A percentile compares a stretch with the other conserved stretches of the same genome.
These are phyloP conservation scores for Mastomys coucha DNA, from an alignment of 2,113 vertebrate species.

Conservation along the genomic window DNA sequence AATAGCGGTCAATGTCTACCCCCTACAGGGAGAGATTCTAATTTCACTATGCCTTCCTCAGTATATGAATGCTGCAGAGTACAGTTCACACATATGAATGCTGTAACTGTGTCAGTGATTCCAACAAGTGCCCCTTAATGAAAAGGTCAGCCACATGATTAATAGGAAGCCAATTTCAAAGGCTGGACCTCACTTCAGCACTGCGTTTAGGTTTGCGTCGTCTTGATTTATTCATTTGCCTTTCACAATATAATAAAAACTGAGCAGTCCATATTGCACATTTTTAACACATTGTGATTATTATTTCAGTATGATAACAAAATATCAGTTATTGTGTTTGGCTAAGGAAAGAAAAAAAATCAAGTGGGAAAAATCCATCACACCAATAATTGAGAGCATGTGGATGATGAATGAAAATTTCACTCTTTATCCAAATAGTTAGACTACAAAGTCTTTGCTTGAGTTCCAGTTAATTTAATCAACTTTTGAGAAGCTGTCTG, in stretches of 20 bases:
- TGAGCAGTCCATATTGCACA: not conserved
- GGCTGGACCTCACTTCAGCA: slow-evolving; percentile 66
- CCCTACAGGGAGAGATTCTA: slow-evolving; percentile 89
- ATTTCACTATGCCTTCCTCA: slow-evolving; percentile 83
- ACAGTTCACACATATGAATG: slow-evolving; percentile 62
- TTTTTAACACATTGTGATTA: not conserved
- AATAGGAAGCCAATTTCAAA: slow-evolving; percentile 81
- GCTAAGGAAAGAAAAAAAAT: slow-evolving; percentile 20
- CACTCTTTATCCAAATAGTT: slow-evolving; percentile 9
- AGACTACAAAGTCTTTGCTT: not conserved
- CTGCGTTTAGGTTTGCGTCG: slow-evolving; percentile 61
- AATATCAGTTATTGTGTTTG: slow-evolving; percentile 17
- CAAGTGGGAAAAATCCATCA: not conserved
- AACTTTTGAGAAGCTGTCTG: not conserved
- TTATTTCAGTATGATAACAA: slow-evolving; percentile 15
- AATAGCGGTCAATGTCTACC: slow-evolving; percentile 85
- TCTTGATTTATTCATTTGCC: slow-evolving; percentile 68
- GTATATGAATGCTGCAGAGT: slow-evolving; percentile 54
- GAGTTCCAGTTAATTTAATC: slow-evolving; percentile 54
- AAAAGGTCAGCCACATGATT: slow-evolving; percentile 82
- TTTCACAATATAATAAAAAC: slow-evolving; percentile 75
- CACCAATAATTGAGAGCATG: not conserved
- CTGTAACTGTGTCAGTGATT: slow-evolving; percentile 74
- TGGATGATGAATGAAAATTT: slow-evolving; percentile 33
- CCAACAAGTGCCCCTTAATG: slow-evolving; percentile 76